Evolutionary conservation across 2,888 invertebrate species (phyloP).

Genomic region (Ichneumon xanthorius): DNA sequence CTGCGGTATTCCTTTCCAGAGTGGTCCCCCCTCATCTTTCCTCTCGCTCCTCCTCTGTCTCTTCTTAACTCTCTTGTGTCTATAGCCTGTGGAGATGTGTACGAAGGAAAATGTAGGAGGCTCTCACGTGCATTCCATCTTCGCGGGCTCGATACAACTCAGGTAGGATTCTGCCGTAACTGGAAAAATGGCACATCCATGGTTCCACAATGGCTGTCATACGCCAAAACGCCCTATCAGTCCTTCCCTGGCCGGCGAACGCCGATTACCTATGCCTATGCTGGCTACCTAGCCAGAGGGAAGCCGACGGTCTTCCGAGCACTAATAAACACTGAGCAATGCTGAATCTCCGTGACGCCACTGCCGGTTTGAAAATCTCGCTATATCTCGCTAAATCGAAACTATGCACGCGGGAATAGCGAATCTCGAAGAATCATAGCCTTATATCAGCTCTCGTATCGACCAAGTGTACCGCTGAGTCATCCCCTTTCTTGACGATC

Average conservation of each 20-base stretch:
- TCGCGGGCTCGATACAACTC: slow-evolving; percentile 23
- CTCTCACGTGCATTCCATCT: slow-evolving; percentile 14
- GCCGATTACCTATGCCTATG: too few relatives aligned
- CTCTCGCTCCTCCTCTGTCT: slow-evolving; percentile 38
- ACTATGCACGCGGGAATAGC: background rate
- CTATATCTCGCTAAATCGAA: too few relatives aligned
- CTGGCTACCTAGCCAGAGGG: too few relatives aligned
- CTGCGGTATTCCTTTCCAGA: slow-evolving; percentile 64
- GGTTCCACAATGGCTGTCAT: background rate
- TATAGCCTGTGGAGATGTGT: slow-evolving; percentile 23
- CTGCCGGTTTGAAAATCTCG: too few relatives aligned
- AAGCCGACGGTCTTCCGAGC: too few relatives aligned
- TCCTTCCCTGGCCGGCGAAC: background rate
- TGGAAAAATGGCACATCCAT: background rate
- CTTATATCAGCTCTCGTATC: background rate
- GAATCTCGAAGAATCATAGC: background rate
- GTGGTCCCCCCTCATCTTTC: slow-evolving; percentile 24
- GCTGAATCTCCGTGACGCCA: too few relatives aligned
- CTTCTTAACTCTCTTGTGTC: slow-evolving; percentile 31
- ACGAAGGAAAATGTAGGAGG: slow-evolving; percentile 8
- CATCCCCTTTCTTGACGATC: slow-evolving; percentile 5
- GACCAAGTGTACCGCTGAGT: background rate
- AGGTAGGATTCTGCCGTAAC: background rate
- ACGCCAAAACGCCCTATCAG: background rate
- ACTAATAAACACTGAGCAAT: too few relatives aligned